phyloP scores from a whole-genome alignment of 2,888 invertebrate genomes.

The Drosophila fungiperda region DNA sequence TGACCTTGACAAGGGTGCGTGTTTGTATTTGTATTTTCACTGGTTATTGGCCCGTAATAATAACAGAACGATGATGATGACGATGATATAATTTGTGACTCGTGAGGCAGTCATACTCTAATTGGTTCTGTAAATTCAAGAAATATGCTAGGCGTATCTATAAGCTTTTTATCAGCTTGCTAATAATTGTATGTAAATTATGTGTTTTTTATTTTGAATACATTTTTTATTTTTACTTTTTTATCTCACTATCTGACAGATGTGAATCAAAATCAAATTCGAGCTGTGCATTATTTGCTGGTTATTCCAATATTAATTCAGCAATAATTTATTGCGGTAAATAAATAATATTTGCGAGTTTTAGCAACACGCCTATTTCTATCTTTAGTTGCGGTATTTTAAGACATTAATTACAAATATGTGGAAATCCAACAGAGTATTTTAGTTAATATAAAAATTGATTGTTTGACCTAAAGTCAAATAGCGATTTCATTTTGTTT shows the following conservation, averaged over 20 bases:
- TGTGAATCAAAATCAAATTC: slow-evolving; percentile 1
- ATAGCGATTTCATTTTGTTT: neutral
- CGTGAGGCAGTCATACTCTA: slow-evolving; percentile 39
- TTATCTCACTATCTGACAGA: neutral
- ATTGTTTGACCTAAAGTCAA: slow-evolving; percentile 10
- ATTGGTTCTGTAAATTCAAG: slow-evolving; percentile 67
- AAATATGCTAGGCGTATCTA: slow-evolving; percentile 15
- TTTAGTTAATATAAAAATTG: neutral
- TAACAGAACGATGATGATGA: slow-evolving; percentile 10
- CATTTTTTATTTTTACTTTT: slow-evolving; percentile 1
- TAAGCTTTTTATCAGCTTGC: slow-evolving; percentile 39
- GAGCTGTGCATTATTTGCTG: neutral
- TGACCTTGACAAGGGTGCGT: slow-evolving; percentile 60
- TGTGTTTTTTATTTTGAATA: neutral
- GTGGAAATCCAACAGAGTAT: neutral
- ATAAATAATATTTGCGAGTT: slow-evolving; percentile 11
- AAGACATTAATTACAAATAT: slow-evolving; percentile 20
- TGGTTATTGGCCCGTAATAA: slow-evolving; percentile 37
- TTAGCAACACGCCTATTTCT: slow-evolving; percentile 7
- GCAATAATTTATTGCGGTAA: slow-evolving; percentile 1
- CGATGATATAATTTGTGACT: slow-evolving; percentile 57
- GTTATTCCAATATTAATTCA: slow-evolving; percentile 20
- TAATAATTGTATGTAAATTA: slow-evolving; percentile 28
- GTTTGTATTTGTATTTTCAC: slow-evolving; percentile 43
- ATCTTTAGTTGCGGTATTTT: neutral